phyloP scores from a whole-genome alignment of 2,797 vertebrate species.

The Gymnothorax reevesii region DNA sequence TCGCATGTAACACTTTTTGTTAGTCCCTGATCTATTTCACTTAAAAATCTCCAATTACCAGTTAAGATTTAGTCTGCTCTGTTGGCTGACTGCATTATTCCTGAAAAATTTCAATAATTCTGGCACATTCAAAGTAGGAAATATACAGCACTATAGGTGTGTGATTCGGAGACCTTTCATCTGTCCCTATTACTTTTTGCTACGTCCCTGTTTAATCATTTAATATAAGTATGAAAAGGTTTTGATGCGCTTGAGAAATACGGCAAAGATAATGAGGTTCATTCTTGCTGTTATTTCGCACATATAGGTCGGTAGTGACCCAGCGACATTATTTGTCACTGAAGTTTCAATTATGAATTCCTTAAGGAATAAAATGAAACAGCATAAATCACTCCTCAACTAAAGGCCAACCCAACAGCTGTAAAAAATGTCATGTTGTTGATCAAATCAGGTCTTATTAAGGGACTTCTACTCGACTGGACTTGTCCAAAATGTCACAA shows the following conservation, averaged over 20 bases:
- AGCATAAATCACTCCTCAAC: conserved; percentile 43
- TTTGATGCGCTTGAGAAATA: conserved; percentile 44
- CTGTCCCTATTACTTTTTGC: background rate
- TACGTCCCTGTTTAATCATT: conserved; percentile 12
- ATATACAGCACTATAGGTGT: background rate
- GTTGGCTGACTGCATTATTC: background rate
- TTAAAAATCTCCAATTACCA: background rate
- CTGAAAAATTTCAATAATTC: background rate
- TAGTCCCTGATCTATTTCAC: background rate
- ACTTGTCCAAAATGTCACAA: conserved; percentile 18
- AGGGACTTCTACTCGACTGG: conserved; percentile 40
- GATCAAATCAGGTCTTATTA: conserved; percentile 53
- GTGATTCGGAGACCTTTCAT: conserved; percentile 15
- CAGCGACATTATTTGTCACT: conserved; percentile 40
- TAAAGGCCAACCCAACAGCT: conserved; percentile 37
- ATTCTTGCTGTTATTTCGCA: conserved; percentile 41
- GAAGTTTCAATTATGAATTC: conserved; percentile 42
- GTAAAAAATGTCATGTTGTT: conserved; percentile 24
- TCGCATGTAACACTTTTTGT: no score
- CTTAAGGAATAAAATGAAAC: conserved; percentile 27
- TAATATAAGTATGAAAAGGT: conserved; percentile 31
- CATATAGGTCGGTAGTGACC: conserved; percentile 38
- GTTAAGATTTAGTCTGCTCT: background rate
- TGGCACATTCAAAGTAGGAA: background rate
- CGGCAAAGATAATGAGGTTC: conserved; percentile 35